These are phyloP conservation scores for Dinothrombium tinctorium DNA, from an alignment of 1,140 invertebrate genomes.

Conservation along the genomic window DNA sequence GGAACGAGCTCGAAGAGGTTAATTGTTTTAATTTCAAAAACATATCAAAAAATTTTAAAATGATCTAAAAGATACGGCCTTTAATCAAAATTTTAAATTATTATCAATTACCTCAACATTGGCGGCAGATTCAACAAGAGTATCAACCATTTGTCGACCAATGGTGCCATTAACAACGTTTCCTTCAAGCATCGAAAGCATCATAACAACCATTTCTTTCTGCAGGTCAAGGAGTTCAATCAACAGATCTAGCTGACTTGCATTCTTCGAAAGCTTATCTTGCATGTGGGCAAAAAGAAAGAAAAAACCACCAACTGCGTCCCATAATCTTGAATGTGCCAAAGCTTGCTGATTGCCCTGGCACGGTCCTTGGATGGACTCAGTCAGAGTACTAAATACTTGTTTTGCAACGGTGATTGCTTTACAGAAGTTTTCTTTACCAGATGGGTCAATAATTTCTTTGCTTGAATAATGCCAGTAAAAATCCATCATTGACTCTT, in stretches of 20 bases:
- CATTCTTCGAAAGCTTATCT: conserved; percentile 93
- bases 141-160: conserved; percentile 99
- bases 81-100: conserved; percentile 1
- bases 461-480: conserved; percentile 99
- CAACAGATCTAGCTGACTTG: conserved; percentile 86
- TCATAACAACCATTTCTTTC: conserved; percentile 99
- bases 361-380: conserved; percentile 97
- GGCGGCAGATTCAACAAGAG: conserved; percentile 88
- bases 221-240: conserved; percentile 93
- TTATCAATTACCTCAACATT: conserved; percentile 57
- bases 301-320: conserved; percentile 96
- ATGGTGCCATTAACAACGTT: conserved; percentile 92
- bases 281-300: conserved; percentile 99
- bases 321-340: conserved; percentile 95
- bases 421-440: conserved; percentile 89
- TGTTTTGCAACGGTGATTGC: conserved; percentile 92
- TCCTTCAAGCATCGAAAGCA: conserved; percentile 98
- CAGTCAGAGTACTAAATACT: conserved; percentile 98
- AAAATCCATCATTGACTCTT: conserved; percentile 99
- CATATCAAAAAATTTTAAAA: conserved; percentile 99
- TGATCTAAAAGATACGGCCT: conserved; percentile 33
- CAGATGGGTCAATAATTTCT: conserved; percentile 73
- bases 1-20: conserved; percentile 58
- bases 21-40: conserved; percentile 94
- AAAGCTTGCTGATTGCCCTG: conserved; percentile 94